Evolutionary conservation across 2,888 invertebrate species (phyloP).

Genomic region (Myathropa florea): DNA sequence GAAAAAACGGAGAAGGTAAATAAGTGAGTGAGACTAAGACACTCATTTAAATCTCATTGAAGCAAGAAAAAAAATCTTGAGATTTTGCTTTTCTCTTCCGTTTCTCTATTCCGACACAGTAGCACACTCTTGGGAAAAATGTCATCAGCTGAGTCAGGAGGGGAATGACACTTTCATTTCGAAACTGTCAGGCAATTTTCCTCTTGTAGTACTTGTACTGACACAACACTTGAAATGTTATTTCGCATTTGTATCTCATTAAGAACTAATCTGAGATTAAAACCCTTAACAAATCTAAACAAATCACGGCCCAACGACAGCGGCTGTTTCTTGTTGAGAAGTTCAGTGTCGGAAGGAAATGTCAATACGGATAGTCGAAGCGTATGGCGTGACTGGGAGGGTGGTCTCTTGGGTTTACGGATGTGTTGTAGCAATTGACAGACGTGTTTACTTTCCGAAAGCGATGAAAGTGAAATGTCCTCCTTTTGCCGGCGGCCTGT

Average conservation of each 20-base stretch:
- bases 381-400: not conserved
- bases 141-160: conserved; percentile 38
- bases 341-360: conserved; percentile 57
- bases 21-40: conserved; percentile 45
- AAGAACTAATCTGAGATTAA: conserved; percentile 37
- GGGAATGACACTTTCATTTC: conserved; percentile 57
- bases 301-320: conserved; percentile 35
- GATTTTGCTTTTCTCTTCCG: conserved; percentile 48
- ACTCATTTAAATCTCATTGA: conserved; percentile 50
- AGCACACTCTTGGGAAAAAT: conserved; percentile 49
- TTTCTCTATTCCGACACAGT: conserved; percentile 51
- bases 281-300: conserved; percentile 39
- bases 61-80: conserved; percentile 55
- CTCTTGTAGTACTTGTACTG: not conserved
- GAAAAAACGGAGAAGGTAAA: conserved; percentile 40
- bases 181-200: conserved; percentile 51
- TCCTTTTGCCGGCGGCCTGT: conserved; percentile 2
- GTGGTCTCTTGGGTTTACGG: not conserved
- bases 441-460: conserved; percentile 39
- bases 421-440: conserved; percentile 29
- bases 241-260: conserved; percentile 1
- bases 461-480: conserved; percentile 52
- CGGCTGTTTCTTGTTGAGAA: conserved; percentile 23
- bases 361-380: conserved; percentile 24
- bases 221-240: conserved; percentile 10